Evolutionary conservation across 53 echinoderm and acorn worm species (phyloP).

Genomic region (Echinometra lucunter): DNA sequence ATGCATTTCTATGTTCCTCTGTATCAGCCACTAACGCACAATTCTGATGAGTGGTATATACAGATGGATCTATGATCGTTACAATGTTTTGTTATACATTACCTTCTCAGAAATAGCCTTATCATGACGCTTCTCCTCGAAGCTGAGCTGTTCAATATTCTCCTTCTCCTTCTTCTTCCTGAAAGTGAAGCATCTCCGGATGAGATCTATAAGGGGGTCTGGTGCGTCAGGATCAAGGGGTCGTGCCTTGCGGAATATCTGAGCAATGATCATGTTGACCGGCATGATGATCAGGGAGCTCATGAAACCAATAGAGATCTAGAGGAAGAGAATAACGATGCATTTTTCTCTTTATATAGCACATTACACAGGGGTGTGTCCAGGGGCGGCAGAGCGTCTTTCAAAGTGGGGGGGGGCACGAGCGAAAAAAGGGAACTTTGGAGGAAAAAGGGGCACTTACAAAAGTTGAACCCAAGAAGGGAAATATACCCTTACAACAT

Average conservation of each 20-base stretch:
- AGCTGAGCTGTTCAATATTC: conserved; percentile 3
- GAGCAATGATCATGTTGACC: conserved; percentile 83
- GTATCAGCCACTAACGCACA: background rate
- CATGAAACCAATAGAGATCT: conserved; percentile 76
- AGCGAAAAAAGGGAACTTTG: too few species aligned
- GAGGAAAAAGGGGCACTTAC: too few species aligned
- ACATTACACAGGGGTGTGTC: too few species aligned
- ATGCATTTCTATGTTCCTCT: background rate
- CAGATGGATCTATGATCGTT: background rate
- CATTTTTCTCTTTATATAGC: too few species aligned
- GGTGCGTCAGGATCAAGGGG: conserved; percentile 58
- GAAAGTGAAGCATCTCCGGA: conserved; percentile 33
- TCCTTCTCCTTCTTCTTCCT: background rate
- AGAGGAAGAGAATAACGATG: background rate
- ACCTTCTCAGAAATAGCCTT: conserved; percentile 54
- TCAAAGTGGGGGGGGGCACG: too few species aligned
- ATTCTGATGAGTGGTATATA: background rate
- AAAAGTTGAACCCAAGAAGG: too few species aligned
- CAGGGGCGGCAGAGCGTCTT: too few species aligned
- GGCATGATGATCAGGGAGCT: conserved; percentile 82
- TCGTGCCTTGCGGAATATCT: conserved; percentile 81
- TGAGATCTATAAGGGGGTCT: conserved; percentile 35
- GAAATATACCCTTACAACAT: too few species aligned
- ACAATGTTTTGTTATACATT: background rate
- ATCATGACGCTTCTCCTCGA: conserved; percentile 48